A percentile compares a stretch with the other conserved stretches of the same genome.
Conservation (phyloP, 2,888 invertebrate genomes). For the Eristalis intricaria region DNA sequence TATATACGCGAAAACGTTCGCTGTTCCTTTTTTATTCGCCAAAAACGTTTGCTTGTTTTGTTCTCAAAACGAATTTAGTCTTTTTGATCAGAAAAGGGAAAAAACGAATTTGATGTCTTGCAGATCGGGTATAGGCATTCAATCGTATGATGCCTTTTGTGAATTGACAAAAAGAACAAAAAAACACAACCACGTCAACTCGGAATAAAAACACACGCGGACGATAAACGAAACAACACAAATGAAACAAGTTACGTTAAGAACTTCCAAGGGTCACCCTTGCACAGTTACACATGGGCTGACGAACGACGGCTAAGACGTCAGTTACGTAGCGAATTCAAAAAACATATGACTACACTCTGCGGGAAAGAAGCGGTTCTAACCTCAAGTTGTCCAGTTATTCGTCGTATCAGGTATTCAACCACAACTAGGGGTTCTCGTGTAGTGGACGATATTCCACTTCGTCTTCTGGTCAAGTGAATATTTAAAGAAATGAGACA, state of each 20-base stretch:
- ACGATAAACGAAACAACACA: not conserved
- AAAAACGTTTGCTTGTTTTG: not conserved
- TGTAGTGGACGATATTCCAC: slow-evolving; percentile 11
- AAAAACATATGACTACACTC: slow-evolving; percentile 37
- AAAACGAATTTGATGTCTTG: not conserved
- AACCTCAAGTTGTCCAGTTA: slow-evolving; percentile 11
- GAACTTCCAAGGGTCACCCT: slow-evolving; percentile 1
- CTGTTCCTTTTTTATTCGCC: not conserved
- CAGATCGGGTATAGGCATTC: not conserved
- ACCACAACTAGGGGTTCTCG: not conserved
- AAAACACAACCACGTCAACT: not conserved
- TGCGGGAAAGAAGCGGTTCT: not conserved
- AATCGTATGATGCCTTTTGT: not conserved
- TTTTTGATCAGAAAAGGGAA: not conserved
- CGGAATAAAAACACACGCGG: not conserved
- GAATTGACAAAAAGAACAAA: not conserved
- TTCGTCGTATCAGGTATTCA: slow-evolving; percentile 1
- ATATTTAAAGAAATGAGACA: slow-evolving; percentile 37
- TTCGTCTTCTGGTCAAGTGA: not conserved
- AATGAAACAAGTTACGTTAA: not conserved
- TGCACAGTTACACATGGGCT: not conserved
- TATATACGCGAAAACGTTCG: not conserved
- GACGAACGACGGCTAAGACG: slow-evolving; percentile 5
- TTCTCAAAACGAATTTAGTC: not conserved
- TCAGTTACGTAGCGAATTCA: slow-evolving; percentile 30